Conservation (phyloP, 2,113 vertebrate species). For the Onychostruthus taczanowskii region DNA sequence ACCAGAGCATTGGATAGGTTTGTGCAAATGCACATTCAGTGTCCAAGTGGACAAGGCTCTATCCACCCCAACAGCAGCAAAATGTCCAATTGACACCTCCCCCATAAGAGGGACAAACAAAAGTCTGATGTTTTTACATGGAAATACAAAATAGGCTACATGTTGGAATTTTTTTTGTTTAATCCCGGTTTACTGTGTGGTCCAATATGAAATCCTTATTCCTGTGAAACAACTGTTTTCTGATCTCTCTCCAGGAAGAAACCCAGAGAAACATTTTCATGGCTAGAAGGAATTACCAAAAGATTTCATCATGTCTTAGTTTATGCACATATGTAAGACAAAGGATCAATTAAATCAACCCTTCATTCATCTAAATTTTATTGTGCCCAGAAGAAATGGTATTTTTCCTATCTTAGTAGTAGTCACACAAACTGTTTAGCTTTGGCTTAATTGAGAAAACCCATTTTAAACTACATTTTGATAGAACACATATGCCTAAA, state of each 20-base stretch:
- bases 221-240: background rate
- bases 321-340: background rate
- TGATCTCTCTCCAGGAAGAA: conserved; percentile 39
- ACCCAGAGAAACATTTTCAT: background rate
- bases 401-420: background rate
- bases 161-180: background rate
- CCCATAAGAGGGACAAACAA: background rate
- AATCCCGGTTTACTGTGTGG: background rate
- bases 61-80: background rate
- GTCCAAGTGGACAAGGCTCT: background rate
- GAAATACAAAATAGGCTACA: background rate
- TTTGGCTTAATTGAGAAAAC: background rate
- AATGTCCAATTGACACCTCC: background rate
- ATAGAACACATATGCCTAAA: background rate
- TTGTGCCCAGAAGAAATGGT: background rate
- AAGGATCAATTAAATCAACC: background rate
- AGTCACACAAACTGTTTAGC: background rate
- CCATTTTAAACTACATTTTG: background rate
- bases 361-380: background rate
- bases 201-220: conserved; percentile 8
- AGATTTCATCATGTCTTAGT: background rate
- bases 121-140: background rate
- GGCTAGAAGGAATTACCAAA: background rate
- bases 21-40: background rate
- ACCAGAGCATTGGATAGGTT: background rate